Base-by-base conservation (phyloP, 1,140 invertebrate species). In the Megalopta genalis region DNA sequence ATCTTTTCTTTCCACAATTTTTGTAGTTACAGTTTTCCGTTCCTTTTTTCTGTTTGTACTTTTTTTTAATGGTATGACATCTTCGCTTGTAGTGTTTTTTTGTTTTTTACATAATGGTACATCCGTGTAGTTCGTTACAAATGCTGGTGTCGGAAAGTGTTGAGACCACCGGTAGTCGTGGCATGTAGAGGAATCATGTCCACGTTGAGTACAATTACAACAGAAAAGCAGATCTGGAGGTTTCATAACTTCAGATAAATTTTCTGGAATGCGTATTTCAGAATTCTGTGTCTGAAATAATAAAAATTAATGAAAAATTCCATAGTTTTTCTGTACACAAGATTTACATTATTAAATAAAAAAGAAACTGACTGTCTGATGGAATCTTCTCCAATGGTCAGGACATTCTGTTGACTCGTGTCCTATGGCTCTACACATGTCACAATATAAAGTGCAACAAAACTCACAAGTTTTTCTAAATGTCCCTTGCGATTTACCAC, bases 321-420 rank as follows among this genome's bases (percentile, higher is more conserved):
- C 0, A 18, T 46, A 27, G 52, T 54, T 25, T 42, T 42, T 2
- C 6, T n/a, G n/a, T 1, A 6, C 9, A n/a, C 10, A 57, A 68
- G 63, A 59, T 74, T 59, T 64, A 64, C 23, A 65, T 64, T 64
- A 65, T 54, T 25, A 59, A 23, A 80, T 70, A 49, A 49, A 57
- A 10, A 80, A 27, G 8, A 72, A 57, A 79, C 39, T 60, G 93
- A 96, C 95, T 66, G 95, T 96, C 66, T 94, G 93, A 84, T 96
- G 95, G 90, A 95, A 96, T 57, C 94, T 92, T 65, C 95, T 93
- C 95, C 95, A 96, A 54, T 95, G 90, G 89, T 96, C 95, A 2
- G 95, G 95, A 86, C 95, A 96, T 83, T 93, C 88, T 2, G 92
- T 90, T n/a, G 87, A 81, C 9, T 89, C 89, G 86, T 96, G 95